Percentiles rank a stretch among this genome's conserved stretches.
Conservation (phyloP, 2,113 vertebrate species). For the Aix galericulata region DNA sequence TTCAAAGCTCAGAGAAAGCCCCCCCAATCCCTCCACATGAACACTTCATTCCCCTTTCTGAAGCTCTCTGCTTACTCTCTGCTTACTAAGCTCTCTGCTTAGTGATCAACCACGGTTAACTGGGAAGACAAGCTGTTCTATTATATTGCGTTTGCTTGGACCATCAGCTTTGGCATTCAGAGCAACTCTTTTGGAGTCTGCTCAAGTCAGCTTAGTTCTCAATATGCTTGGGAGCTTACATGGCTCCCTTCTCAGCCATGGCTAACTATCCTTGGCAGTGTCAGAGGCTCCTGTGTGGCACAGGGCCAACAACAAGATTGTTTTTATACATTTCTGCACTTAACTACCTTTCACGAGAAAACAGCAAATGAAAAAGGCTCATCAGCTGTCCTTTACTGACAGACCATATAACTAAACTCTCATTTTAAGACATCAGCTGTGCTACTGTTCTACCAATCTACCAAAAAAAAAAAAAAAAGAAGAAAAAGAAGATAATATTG, state of each 20-base stretch:
- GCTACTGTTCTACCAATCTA: neutral
- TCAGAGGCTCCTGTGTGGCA: fast-evolving
- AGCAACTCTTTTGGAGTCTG: neutral
- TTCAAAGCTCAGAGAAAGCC: neutral
- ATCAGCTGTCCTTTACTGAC: neutral
- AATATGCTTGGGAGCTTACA: neutral
- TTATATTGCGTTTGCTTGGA: neutral
- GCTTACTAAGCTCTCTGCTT: neutral
- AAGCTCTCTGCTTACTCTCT: neutral
- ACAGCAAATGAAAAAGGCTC: neutral
- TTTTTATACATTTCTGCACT: neutral
- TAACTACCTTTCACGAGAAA: neutral
- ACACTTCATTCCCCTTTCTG: neutral
- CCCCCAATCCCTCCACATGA: neutral
- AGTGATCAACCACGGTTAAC: neutral
- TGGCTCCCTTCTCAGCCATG: neutral
- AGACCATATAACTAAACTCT: neutral
- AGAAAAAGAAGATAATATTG: neutral
- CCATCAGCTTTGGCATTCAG: neutral
- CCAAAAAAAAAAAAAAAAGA: neutral
- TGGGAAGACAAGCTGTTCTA: neutral
- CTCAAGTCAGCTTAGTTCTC: neutral
- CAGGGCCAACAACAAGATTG: neutral
- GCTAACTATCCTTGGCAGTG: neutral
- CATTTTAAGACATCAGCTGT: neutral